Evolutionary conservation across 2,888 invertebrate species (phyloP), one percentile per base, ranked within the genome.

Genomic region (Seira ritae): DNA sequence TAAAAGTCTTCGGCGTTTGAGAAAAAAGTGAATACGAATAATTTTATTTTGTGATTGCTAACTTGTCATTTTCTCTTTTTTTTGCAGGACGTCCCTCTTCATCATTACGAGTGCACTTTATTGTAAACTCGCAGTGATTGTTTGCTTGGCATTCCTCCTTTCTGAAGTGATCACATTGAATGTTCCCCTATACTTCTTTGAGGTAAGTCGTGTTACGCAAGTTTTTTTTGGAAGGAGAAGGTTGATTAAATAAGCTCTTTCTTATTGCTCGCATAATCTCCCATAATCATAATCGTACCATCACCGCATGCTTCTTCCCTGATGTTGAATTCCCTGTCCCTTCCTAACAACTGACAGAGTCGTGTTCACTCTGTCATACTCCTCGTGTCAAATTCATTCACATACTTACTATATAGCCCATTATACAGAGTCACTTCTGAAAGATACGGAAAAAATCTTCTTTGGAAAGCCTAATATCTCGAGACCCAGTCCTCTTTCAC

Each of bases 31-130:
- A 4, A 31, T n/a, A n/a, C n/a, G 31, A 31, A 31, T n/a, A n/a
- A n/a, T n/a, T 31, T 31, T 31, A 31, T 31, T 31, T 31, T 31
- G 22, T 62, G 62, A 19, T 62, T 20, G 19, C 4, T 22, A 20
- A 20, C 22, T 62, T 79, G 12, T 20, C 19, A 42, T 6, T 72
- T 68, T 24, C 65, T 42, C 67, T 79, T 78, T 82, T 84, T 55
- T 31, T 62, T 46, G 15, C 79, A 86, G 86, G 81, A 86, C 86
- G 66, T 86, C 84, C 82, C 93, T 97, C 90, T 97, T 97, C 93
- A 97, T 97, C 92, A 96, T 97, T 91, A 95, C 97, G 93, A 98
- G 98, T 92, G 96, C 97, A 92, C 96, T 98, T 90, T 98, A 98
- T 92, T 97, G 97, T 90, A 97, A 98, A 92, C 94, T 98, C 86